Evolutionary conservation across 64 coral and sea anemone genomes (phyloP).

Genomic region (Pachyseris speciosa): DNA sequence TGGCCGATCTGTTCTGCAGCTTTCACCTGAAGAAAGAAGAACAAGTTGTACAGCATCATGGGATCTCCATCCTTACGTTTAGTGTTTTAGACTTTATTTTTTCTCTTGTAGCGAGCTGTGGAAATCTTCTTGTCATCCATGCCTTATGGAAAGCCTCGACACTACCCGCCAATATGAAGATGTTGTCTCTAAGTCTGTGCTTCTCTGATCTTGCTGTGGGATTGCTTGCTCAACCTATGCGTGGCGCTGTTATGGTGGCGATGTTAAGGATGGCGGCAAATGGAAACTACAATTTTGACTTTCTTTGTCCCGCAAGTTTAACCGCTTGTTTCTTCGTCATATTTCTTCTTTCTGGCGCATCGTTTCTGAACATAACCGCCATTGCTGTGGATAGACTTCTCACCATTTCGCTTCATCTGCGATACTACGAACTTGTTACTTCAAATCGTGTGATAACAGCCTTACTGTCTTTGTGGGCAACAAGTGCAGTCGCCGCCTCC

Average conservation of each 20-base stretch:
- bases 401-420: neutral
- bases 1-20: too few relatives aligned
- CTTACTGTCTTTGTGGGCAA: neutral
- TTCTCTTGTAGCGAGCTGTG: neutral
- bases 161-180: neutral
- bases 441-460: neutral
- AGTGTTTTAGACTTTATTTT: neutral
- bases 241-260: neutral
- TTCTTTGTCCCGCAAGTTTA: neutral
- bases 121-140: neutral
- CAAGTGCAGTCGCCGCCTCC: neutral
- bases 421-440: conserved; percentile 41
- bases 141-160: neutral
- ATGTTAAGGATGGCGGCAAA: neutral
- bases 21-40: too few relatives aligned
- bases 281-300: neutral
- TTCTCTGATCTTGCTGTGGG: conserved; percentile 29
- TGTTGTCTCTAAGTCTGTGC: neutral
- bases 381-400: conserved; percentile 44
- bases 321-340: neutral
- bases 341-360: neutral
- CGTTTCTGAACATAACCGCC: conserved; percentile 1
- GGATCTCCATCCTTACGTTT: too few relatives aligned
- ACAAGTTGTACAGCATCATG: too few relatives aligned
- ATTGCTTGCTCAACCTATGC: conserved; percentile 6